These are phyloP conservation scores for Crotalus helleri DNA, from an alignment of 2,113 vertebrate species.

Conservation along the genomic window DNA sequence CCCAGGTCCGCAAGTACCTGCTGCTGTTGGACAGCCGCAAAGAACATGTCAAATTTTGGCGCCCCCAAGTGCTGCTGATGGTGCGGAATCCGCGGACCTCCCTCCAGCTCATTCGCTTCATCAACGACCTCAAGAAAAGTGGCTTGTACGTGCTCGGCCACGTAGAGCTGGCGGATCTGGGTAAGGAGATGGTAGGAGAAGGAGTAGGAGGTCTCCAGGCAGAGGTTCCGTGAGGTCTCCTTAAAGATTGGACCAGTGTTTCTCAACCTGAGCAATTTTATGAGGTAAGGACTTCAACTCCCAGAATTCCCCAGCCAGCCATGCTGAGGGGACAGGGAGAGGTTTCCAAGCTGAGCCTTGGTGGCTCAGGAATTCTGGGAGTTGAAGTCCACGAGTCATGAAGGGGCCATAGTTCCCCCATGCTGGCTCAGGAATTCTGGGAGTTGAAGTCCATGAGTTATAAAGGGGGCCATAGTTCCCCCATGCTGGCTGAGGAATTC, in stretches of 20 bases:
- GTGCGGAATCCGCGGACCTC: constrained; percentile 88
- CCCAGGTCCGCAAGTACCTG: constrained; percentile 92
- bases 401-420: no score
- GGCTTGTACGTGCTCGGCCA: constrained; percentile 95
- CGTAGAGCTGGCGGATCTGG: constrained; percentile 86
- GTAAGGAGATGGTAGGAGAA: constrained; percentile 65
- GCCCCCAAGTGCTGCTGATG: constrained; percentile 92
- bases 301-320: neutral
- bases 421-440: no score
- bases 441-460: no score
- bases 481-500: neutral
- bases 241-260: neutral
- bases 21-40: constrained; percentile 94
- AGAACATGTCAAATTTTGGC: constrained; percentile 98
- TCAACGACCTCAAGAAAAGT: constrained; percentile 97
- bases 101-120: constrained; percentile 84
- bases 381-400: no score
- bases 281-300: neutral
- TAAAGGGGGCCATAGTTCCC: no score
- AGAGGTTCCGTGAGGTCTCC: neutral
- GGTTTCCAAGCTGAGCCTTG: no score
- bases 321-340: no score
- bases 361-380: no score
- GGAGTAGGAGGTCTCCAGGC: accelerated
- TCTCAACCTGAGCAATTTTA: neutral